phyloP scores from a whole-genome alignment of 2,113 vertebrate genomes.

The Pyxicephalus adspersus region DNA sequence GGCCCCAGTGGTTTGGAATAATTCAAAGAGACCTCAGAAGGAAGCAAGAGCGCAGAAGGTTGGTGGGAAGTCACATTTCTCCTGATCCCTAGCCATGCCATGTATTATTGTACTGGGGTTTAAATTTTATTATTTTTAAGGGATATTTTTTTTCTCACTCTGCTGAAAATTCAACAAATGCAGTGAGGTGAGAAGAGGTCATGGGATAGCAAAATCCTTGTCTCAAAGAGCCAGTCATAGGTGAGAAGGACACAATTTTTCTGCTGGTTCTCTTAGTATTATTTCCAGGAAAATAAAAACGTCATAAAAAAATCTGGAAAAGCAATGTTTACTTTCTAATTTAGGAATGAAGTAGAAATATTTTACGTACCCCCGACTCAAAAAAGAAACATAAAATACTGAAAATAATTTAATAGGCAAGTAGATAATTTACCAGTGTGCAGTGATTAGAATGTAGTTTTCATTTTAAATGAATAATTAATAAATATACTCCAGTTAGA shows the following conservation, averaged over 20 bases:
- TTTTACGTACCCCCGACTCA: too few species aligned
- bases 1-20: conserved; percentile 48
- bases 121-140: conserved; percentile 21
- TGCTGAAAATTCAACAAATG: conserved; percentile 40
- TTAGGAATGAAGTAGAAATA: too few species aligned
- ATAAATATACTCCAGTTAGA: too few species aligned
- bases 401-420: too few species aligned
- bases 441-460: too few species aligned
- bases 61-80: conserved; percentile 44
- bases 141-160: neutral
- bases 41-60: conserved; percentile 47
- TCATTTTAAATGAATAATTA: too few species aligned
- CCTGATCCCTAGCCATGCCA: conserved; percentile 43
- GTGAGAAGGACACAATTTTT: neutral
- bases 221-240: neutral
- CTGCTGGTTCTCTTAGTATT: neutral
- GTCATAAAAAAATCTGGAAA: too few species aligned
- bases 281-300: neutral
- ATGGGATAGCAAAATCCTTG: conserved; percentile 3
- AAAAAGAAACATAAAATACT: too few species aligned
- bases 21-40: conserved; percentile 56
- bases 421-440: too few species aligned
- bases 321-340: too few species aligned
- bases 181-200: conserved; percentile 25
- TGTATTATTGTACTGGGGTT: conserved; percentile 54